Evolutionary conservation across 2,113 vertebrate species (phyloP), one percentile per base, ranked within the genome.

Genomic region (Ictalurus punctatus): DNA sequence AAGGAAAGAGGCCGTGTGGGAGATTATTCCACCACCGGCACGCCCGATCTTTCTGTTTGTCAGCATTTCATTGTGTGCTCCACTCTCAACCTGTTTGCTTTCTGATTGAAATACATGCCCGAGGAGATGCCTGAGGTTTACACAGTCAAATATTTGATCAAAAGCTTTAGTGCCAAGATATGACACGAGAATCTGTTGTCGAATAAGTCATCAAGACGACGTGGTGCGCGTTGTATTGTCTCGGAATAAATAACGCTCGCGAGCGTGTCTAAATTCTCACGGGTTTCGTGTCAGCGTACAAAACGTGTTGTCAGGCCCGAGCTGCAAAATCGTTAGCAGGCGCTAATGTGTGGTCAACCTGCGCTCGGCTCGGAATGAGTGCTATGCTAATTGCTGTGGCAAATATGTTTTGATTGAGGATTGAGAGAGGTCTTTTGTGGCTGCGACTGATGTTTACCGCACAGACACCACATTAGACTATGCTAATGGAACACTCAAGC

Each of bases 401-500:
- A 69, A 82, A 74, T 74, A 61, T 44, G 81, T 78, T 82, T 79
- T 92, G 90, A 92, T 90, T 89, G 88, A 89, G 71, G 88, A 87
- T 80, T 81, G 88, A 63, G 44, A 81, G 90, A 89, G 88, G 87
- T 83, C 90, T 89, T 90, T 88, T 90, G 88, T 90, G 78, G 56
- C 79, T 89, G 80, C 58, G 78, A 82, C 85, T 74, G 21, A 58
- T 90, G 91, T 92, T 91, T 92, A 89, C 87, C 34, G 56, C 82
- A 54, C 73, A 91, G 90, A 91, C 63, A 84, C 78, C 59, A 61
- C 56, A 81, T 86, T 87, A 63, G 85, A 86, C 84, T 54, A 79
- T 88, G 59, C 44, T 87, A 90, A 89, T 89, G 87, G 87, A 89
- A 59, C 85, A 84, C 89, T 89, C 48, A 83, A 80, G 85, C 85